These are phyloP conservation scores for Daboia siamensis DNA, from an alignment of 2,113 vertebrate genomes.

Conservation along the genomic window DNA sequence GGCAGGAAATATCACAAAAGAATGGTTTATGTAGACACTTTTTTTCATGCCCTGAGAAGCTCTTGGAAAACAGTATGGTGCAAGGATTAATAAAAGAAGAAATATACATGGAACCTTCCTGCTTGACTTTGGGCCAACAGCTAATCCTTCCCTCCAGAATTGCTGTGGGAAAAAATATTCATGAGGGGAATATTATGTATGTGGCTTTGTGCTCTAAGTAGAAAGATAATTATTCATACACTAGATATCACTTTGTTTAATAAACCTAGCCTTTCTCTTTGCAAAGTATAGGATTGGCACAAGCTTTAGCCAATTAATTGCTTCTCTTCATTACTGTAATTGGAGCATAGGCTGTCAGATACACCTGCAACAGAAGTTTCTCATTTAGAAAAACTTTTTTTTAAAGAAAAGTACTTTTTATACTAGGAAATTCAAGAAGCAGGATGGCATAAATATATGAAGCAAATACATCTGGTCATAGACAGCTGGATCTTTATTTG, in stretches of 20 bases:
- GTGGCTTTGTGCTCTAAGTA: background rate
- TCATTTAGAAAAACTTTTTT: background rate
- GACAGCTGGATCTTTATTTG: background rate
- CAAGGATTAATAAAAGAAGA: background rate
- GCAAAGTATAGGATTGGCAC: background rate
- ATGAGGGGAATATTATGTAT: background rate
- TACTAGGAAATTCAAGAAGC: background rate
- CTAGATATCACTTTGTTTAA: background rate
- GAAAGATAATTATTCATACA: background rate
- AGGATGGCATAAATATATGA: background rate
- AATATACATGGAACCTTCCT: background rate
- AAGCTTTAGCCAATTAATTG: background rate
- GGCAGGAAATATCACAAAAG: background rate
- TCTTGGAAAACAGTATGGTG: background rate
- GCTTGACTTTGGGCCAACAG: background rate
- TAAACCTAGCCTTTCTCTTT: background rate
- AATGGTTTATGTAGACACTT: background rate
- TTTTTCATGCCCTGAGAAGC: background rate
- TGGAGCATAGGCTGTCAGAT: background rate
- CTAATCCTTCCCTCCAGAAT: background rate
- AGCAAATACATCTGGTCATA: background rate
- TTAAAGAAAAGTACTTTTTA: background rate
- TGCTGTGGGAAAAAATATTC: background rate
- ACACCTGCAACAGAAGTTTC: background rate
- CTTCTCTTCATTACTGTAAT: background rate